phyloP scores from a whole-genome alignment of 2,113 vertebrate species.

The Zapus hudsonius region DNA sequence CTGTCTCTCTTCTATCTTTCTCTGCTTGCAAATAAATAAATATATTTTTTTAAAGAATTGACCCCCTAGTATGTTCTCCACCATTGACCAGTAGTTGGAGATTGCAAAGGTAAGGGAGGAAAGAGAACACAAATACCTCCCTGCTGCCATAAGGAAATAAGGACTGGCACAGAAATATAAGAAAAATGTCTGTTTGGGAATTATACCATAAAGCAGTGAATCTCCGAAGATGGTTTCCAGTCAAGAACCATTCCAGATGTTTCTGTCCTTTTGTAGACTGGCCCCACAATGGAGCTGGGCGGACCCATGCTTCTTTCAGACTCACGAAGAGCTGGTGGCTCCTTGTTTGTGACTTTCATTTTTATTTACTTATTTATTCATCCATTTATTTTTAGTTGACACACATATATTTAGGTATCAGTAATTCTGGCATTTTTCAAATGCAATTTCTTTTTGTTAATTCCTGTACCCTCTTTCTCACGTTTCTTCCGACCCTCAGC shows the following conservation, averaged over 20 bases:
- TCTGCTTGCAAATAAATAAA: too few relatives aligned
- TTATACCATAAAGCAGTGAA: background rate
- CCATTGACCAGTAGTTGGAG: background rate
- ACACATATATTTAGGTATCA: too few relatives aligned
- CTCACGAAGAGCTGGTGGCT: background rate
- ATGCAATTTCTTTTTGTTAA: too few relatives aligned
- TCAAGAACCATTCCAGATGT: background rate
- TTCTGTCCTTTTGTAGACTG: background rate
- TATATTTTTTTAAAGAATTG: background rate
- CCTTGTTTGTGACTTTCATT: background rate
- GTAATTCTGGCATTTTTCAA: too few relatives aligned
- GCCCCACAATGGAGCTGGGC: background rate
- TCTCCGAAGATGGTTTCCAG: background rate
- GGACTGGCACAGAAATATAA: background rate
- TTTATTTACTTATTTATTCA: too few relatives aligned
- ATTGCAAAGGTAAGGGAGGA: background rate
- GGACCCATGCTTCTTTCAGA: background rate
- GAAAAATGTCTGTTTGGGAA: background rate
- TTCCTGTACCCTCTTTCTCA: background rate
- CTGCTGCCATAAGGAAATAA: background rate
- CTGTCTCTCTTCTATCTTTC: too few relatives aligned
- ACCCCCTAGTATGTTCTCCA: background rate
- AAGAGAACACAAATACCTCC: background rate
- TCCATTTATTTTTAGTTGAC: too few relatives aligned
- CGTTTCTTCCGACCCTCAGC: too few relatives aligned